These are phyloP conservation scores for Iguana delicatissima DNA, from an alignment of 2,797 vertebrate genomes.

Conservation along the genomic window DNA sequence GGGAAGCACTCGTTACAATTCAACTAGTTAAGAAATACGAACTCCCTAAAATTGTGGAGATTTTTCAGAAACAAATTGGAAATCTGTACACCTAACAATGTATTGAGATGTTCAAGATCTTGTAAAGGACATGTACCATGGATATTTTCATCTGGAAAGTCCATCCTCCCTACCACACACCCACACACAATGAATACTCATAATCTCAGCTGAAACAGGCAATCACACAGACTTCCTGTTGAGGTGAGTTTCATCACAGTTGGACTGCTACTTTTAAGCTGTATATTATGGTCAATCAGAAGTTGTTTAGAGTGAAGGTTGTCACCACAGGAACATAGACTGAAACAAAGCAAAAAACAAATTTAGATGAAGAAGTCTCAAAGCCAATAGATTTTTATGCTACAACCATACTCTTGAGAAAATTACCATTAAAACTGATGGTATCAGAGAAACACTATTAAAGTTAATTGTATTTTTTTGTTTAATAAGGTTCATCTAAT, in stretches of 20 bases:
- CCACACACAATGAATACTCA: not conserved
- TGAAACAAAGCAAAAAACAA: not conserved
- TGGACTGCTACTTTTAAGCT: slow-evolving; percentile 6
- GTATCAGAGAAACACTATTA: slow-evolving; percentile 2
- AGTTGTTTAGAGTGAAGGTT: not conserved
- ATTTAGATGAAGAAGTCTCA: not conserved
- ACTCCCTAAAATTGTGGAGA: not conserved
- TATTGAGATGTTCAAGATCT: not conserved
- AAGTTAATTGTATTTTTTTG: slow-evolving; percentile 1
- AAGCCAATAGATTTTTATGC: not conserved
- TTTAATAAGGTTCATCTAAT: not conserved
- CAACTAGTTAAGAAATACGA: not conserved
- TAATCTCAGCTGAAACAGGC: slow-evolving; percentile 5
- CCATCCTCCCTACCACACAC: not conserved
- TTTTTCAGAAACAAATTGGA: not conserved
- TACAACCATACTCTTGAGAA: not conserved
- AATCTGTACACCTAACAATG: not conserved
- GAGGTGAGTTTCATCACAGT: not conserved
- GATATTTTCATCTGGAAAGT: not conserved
- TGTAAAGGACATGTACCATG: not conserved
- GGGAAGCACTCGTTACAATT: not conserved
- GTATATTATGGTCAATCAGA: slow-evolving; percentile 10
- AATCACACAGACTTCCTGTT: not conserved
- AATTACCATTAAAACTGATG: not conserved
- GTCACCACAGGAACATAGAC: not conserved